phyloP scores from a whole-genome alignment of 2,888 invertebrate species.

The Phortica magna region DNA sequence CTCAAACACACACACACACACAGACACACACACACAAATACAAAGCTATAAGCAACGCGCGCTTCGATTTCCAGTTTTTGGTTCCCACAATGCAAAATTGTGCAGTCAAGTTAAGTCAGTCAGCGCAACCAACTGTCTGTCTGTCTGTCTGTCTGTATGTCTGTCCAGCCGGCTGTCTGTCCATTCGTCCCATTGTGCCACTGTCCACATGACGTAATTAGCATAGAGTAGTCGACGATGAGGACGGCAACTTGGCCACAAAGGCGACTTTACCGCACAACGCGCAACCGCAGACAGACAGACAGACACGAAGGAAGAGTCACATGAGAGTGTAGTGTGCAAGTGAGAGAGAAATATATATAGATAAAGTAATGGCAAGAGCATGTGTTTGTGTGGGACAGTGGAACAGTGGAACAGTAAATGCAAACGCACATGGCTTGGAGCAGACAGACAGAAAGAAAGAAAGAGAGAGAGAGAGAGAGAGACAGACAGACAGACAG shows the following conservation, averaged over 20 bases:
- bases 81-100: conserved; percentile 77
- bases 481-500: conserved; percentile 1
- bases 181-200: conserved; percentile 50
- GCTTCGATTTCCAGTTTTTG: conserved; percentile 76
- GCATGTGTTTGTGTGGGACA: background rate
- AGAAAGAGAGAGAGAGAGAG: background rate
- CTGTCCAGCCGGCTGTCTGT: conserved; percentile 15
- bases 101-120: conserved; percentile 53
- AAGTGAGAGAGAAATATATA: background rate
- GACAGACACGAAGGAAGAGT: background rate
- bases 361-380: too few species aligned
- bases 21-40: background rate
- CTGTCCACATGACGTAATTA: conserved; percentile 77
- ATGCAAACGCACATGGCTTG: conserved; percentile 1
- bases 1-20: conserved; percentile 26
- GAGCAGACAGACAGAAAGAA: background rate
- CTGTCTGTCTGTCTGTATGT: background rate
- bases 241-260: conserved; percentile 55
- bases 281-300: conserved; percentile 40
- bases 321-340: too few species aligned
- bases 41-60: conserved; percentile 53
- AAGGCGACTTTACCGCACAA: conserved; percentile 74
- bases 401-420: background rate
- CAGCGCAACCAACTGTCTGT: background rate
- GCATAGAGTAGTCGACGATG: conserved; percentile 72